A percentile compares a stretch with the other conserved stretches of the same genome.
phyloP scores from a whole-genome alignment of 1,140 invertebrate species.

The Drosophila tropicalis region DNA sequence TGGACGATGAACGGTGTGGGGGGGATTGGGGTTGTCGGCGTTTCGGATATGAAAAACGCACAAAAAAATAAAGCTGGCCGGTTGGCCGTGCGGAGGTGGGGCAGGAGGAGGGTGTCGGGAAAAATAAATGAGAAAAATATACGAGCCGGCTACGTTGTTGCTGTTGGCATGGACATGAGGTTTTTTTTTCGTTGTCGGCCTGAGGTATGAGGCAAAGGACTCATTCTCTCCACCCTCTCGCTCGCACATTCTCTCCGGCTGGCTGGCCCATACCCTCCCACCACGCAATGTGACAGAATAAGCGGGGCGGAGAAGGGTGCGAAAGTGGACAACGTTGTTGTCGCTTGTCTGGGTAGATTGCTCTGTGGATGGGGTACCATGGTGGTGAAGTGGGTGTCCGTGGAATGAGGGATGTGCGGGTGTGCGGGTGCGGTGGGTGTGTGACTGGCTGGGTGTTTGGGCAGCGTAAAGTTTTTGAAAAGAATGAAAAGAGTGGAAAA shows the following conservation, averaged over 20 bases:
- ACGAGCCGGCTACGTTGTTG: conserved; percentile 79
- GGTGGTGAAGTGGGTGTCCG: not conserved
- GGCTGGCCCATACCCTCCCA: not conserved
- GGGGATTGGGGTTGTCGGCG: conserved; percentile 57
- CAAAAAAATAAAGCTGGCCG: conserved; percentile 71
- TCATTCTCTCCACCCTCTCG: conserved; percentile 1
- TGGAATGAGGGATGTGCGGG: not conserved
- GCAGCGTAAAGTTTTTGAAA: conserved; percentile 74
- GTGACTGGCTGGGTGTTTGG: conserved; percentile 35
- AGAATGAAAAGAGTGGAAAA: conserved; percentile 56
- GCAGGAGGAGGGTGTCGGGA: conserved; percentile 42
- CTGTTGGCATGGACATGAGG: conserved; percentile 63
- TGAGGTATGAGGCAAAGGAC: conserved; percentile 39
- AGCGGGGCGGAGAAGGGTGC: conserved; percentile 42
- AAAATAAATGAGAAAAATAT: conserved; percentile 81
- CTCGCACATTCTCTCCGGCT: conserved; percentile 11
- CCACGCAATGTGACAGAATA: not conserved
- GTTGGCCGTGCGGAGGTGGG: not conserved
- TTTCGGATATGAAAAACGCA: conserved; percentile 82
- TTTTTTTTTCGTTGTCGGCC: conserved; percentile 16
- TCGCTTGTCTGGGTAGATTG: conserved; percentile 67
- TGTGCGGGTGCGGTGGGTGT: conserved; percentile 19
- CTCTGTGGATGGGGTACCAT: not conserved
- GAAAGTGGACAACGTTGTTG: conserved; percentile 81
- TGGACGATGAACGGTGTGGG: conserved; percentile 5